Conservation (phyloP, 2,797 vertebrate genomes). For the Prunella strophiata region DNA sequence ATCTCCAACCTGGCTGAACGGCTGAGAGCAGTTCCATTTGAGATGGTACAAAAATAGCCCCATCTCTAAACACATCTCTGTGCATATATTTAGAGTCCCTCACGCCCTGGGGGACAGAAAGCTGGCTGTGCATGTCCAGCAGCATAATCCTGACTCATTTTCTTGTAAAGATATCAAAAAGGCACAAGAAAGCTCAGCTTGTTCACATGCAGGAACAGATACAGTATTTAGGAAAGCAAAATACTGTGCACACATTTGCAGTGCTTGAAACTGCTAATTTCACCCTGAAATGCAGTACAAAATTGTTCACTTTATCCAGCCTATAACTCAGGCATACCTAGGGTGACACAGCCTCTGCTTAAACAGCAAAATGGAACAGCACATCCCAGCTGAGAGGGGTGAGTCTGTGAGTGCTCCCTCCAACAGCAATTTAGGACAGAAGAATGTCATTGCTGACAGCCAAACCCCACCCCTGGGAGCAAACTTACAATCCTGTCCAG, state of each 20-base stretch:
- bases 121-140: background rate
- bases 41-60: background rate
- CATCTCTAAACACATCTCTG: no score
- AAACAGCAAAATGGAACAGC: background rate
- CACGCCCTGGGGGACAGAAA: background rate
- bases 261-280: background rate
- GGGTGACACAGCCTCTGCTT: background rate
- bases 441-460: background rate
- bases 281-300: background rate
- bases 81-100: background rate
- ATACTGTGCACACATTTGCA: background rate
- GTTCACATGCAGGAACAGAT: background rate
- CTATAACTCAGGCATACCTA: background rate
- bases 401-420: background rate
- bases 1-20: background rate
- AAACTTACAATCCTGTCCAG: background rate
- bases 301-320: background rate
- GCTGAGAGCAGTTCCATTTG: background rate
- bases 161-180: background rate
- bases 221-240: background rate
- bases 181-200: background rate
- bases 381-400: background rate
- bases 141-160: background rate
- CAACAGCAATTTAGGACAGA: background rate
- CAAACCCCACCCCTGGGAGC: background rate